Conservation (phyloP, 1,140 invertebrate genomes). For the Physella acuta region DNA sequence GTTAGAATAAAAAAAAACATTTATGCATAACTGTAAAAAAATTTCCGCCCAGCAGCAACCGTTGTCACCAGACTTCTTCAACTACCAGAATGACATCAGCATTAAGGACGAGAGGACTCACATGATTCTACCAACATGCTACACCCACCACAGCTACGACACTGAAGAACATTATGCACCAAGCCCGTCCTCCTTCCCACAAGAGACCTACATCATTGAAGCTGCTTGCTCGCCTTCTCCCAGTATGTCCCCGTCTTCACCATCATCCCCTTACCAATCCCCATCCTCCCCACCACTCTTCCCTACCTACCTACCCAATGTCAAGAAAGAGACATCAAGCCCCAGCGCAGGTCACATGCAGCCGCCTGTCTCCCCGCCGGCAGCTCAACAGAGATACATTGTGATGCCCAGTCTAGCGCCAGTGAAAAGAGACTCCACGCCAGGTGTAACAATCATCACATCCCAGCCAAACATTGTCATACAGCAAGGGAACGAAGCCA, state of each 20-base stretch:
- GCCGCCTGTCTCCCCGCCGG: conserved; percentile 18
- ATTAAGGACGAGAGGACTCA: conserved; percentile 11
- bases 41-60: conserved; percentile 3
- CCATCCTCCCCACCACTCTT: neutral
- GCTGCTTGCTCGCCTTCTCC: neutral
- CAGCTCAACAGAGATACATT: neutral
- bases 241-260: neutral
- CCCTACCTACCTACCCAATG: conserved; percentile 21
- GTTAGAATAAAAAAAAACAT: too few relatives aligned
- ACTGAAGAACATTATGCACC: neutral
- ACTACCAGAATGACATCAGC: neutral
- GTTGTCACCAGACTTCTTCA: conserved; percentile 7
- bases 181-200: neutral
- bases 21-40: too few relatives aligned
- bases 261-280: neutral
- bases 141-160: neutral
- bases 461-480: conserved; percentile 24
- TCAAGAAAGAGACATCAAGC: neutral
- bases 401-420: neutral
- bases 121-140: neutral
- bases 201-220: neutral
- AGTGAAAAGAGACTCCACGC: conserved; percentile 1
- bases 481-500: conserved; percentile 12
- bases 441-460: conserved; percentile 12
- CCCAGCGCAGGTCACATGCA: conserved; percentile 15